Evolutionary conservation across 2,797 vertebrate species (phyloP).

Genomic region (Borostomias antarcticus): DNA sequence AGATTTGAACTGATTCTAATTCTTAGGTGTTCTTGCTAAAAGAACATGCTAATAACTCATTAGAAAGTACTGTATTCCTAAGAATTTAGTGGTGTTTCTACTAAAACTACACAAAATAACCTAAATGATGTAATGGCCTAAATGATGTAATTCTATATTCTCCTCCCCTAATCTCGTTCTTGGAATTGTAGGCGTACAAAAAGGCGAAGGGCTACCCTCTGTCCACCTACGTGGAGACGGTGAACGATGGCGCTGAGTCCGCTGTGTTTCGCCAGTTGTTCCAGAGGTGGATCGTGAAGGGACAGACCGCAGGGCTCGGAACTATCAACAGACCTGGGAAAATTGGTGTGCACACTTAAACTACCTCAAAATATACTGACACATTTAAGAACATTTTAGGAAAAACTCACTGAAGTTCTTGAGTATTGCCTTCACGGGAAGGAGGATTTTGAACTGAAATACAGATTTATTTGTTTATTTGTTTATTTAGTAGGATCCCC

Average conservation of each 20-base stretch:
- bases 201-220: slow-evolving; percentile 84
- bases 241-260: slow-evolving; percentile 85
- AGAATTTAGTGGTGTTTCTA: not conserved
- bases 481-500: no score
- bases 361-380: no score
- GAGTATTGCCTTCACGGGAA: not conserved
- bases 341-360: slow-evolving; percentile 73
- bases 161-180: slow-evolving; percentile 5
- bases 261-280: slow-evolving; percentile 85
- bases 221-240: slow-evolving; percentile 78
- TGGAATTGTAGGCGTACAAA: slow-evolving; percentile 75
- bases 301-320: slow-evolving; percentile 73
- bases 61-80: not conserved
- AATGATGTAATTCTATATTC: not conserved
- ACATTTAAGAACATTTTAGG: not conserved
- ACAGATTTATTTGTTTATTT: no score
- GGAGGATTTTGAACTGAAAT: no score
- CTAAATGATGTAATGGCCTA: not conserved
- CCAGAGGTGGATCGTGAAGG: slow-evolving; percentile 82
- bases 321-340: slow-evolving; percentile 75
- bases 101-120: not conserved
- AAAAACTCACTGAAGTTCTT: not conserved
- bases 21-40: no score
- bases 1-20: no score
- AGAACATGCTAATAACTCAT: not conserved